Evolutionary conservation across 2,113 vertebrate genomes (phyloP).

Genomic region (Pundamilia nyererei): DNA sequence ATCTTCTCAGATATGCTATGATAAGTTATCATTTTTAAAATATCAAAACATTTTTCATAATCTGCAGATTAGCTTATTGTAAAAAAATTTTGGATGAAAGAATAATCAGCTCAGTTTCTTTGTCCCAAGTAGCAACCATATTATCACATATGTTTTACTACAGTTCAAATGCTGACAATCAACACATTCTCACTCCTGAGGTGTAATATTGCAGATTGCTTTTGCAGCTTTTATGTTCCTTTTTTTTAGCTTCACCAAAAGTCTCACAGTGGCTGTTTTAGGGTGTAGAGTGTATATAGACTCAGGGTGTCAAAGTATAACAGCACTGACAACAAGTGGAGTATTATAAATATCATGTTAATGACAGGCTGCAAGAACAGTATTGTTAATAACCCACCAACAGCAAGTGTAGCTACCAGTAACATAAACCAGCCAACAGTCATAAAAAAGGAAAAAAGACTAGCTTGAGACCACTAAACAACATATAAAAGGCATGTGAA

Average conservation of each 20-base stretch:
- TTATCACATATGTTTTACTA: background rate
- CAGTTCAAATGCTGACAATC: background rate
- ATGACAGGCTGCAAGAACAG: background rate
- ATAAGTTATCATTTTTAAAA: background rate
- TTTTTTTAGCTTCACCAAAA: background rate
- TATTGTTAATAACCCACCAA: background rate
- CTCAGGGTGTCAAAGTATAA: background rate
- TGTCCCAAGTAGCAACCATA: background rate
- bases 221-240: background rate
- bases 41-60: background rate
- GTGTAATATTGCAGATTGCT: background rate
- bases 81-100: background rate
- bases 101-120: background rate
- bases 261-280: background rate
- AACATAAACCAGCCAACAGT: background rate
- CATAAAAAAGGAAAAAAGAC: background rate
- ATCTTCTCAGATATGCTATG: background rate
- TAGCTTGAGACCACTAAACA: background rate
- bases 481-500: background rate
- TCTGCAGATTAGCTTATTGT: background rate
- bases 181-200: background rate
- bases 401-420: background rate
- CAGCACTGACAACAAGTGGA: background rate
- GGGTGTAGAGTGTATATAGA: background rate
- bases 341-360: background rate